Base-by-base conservation (phyloP, 2,888 invertebrate genomes). In the Leucoma salicis region DNA sequence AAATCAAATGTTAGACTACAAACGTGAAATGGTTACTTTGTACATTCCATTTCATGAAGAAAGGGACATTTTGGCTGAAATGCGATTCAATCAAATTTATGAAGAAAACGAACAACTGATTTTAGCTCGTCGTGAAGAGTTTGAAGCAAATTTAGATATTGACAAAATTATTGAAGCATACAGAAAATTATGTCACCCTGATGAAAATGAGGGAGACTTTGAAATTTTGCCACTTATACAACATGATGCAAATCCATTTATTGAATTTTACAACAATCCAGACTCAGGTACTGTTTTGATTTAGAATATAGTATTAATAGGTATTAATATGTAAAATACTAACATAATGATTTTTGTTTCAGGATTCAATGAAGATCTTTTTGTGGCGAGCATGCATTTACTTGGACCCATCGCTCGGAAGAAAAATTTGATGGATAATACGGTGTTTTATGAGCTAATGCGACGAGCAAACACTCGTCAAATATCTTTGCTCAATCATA, bases 1-100 rank as follows among this genome's bases (percentile, higher is more conserved):
- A 33, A 38, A 39, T 13, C 42, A 68, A 33, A 53, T 45, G 27
- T 49, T 57, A 29, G 62, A 74, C 11, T 72, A 74, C 47, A 57
- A 33, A 42, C 39, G 66, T 39, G 66, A 63, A 51, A 70, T 69
- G 63, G 61, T 64, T 12, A 53, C 50, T 10, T 49, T 74, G 31
- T 58, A 68, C 42, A 31, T 66, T 14, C 68, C 65, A 33, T 72
- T 73, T 49, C 45, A 51, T 25, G 70, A 74, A 61, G 56, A 67
- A 24, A 33, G 21, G 12, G 66, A 74, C 11, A 55, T 75, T 50
- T 31, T 73, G 5, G 63, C 48, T 14, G 61, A 66, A 29, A 61
- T 48, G 48, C 53, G 57, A 55, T 71, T 61, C 46, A 35, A 63
- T 13, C 25, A 42, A 40, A 47, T 66, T 10, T 66, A 60, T 37